Evolutionary conservation across 2,113 vertebrate species (phyloP).

Genomic region (Columbina picui): DNA sequence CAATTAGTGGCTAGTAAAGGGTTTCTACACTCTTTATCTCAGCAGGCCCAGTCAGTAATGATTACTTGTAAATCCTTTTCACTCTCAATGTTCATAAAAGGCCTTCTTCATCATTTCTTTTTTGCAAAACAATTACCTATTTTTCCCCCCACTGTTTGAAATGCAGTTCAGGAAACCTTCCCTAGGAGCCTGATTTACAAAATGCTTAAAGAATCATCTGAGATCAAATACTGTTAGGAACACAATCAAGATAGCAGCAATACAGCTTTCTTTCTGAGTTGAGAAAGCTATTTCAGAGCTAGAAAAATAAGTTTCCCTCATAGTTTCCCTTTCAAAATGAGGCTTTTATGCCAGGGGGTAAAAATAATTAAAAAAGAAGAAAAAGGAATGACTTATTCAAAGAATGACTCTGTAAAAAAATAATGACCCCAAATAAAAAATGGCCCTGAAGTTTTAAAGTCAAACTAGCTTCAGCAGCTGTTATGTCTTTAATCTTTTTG

Average conservation of each 20-base stretch:
- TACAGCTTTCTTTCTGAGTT: neutral
- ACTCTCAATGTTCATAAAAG: neutral
- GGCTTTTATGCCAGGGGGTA: neutral
- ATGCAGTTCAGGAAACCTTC: neutral
- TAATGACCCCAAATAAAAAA: neutral
- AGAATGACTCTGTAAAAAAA: neutral
- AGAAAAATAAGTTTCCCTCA: neutral
- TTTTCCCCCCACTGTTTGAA: neutral
- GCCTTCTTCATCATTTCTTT: neutral
- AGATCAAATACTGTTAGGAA: neutral
- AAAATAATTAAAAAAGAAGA: neutral
- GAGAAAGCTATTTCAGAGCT: neutral
- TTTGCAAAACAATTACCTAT: neutral
- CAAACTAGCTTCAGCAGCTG: neutral
- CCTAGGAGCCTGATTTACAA: neutral
- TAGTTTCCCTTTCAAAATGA: neutral
- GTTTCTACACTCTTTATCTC: neutral
- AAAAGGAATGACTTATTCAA: neutral
- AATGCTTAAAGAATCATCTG: neutral
- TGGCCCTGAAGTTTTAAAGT: neutral
- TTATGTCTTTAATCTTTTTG: neutral
- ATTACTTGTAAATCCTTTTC: neutral
- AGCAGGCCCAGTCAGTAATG: constrained; percentile 3
- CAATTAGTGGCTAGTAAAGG: constrained; percentile 13
- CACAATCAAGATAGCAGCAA: neutral